Evolutionary conservation across 2,113 vertebrate genomes (phyloP).

Genomic region (Cyphomyrus plagiostoma): DNA sequence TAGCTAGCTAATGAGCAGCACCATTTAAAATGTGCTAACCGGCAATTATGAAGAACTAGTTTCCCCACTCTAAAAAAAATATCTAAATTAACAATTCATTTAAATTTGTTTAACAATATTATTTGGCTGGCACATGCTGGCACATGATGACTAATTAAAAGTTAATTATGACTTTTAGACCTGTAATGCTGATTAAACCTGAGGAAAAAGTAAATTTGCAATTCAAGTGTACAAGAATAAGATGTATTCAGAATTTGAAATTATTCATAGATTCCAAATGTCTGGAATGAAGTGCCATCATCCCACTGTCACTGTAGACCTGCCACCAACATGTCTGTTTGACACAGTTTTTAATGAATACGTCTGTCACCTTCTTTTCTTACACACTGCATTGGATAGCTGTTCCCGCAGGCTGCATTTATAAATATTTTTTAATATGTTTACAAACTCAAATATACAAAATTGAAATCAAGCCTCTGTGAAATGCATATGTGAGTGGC

Average conservation of each 20-base stretch:
- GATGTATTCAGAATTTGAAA: not conserved
- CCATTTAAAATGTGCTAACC: not conserved
- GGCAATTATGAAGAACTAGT: not conserved
- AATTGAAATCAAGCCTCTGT: not conserved
- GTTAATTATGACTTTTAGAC: slow-evolving; percentile 4
- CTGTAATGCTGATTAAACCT: not conserved
- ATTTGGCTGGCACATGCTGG: not conserved
- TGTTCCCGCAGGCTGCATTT: not conserved
- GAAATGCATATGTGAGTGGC: not conserved
- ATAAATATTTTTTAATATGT: not conserved
- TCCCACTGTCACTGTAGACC: not conserved
- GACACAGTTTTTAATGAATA: not conserved
- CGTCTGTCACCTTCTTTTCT: not conserved
- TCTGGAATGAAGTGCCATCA: not conserved
- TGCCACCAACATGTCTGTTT: not conserved
- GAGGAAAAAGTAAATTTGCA: not conserved
- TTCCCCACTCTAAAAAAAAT: not conserved
- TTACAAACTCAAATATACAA: not conserved
- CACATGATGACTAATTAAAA: not conserved
- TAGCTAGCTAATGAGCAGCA: not conserved
- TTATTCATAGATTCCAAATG: slow-evolving; percentile 3
- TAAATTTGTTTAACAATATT: not conserved
- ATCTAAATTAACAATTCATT: not conserved
- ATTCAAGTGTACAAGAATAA: not conserved
- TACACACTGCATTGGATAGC: not conserved